Conservation (phyloP, 1,140 invertebrate species). For the Bombyx mandarina region DNA sequence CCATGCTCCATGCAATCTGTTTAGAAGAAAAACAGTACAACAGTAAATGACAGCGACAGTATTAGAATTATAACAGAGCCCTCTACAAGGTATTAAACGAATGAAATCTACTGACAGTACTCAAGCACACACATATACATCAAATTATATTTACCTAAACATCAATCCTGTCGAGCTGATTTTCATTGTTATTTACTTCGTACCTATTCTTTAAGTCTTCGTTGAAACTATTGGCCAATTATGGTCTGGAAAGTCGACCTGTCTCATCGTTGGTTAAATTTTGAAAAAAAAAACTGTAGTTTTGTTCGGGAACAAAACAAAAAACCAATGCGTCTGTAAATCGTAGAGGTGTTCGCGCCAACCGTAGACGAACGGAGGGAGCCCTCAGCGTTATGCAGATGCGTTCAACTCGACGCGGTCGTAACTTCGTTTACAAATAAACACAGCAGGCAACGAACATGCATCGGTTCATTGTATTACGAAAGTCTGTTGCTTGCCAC, state of each 20-base stretch:
- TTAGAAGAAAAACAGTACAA: slow-evolving; percentile 70
- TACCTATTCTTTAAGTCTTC: not conserved
- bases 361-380: not conserved
- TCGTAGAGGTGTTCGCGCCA: slow-evolving; percentile 1
- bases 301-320: too few species aligned
- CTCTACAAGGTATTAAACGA: slow-evolving; percentile 23
- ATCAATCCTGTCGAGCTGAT: slow-evolving; percentile 12
- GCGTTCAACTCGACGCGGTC: slow-evolving; percentile 27
- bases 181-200: slow-evolving; percentile 1
- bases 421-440: slow-evolving; percentile 25
- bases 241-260: not conserved
- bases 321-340: too few species aligned
- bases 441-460: slow-evolving; percentile 33
- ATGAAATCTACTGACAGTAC: slow-evolving; percentile 21
- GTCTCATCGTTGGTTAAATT: too few species aligned
- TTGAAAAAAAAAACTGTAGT: too few species aligned
- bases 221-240: not conserved
- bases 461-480: slow-evolving; percentile 35
- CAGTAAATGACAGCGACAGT: slow-evolving; percentile 45
- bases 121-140: slow-evolving; percentile 18
- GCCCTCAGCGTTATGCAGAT: not conserved
- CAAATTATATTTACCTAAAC: slow-evolving; percentile 16
- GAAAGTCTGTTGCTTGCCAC: slow-evolving; percentile 20
- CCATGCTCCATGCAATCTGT: slow-evolving; percentile 88
- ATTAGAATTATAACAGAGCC: slow-evolving; percentile 28